These are phyloP conservation scores for Eupithecia pulchellata DNA, from an alignment of 2,888 invertebrate genomes.

Conservation along the genomic window DNA sequence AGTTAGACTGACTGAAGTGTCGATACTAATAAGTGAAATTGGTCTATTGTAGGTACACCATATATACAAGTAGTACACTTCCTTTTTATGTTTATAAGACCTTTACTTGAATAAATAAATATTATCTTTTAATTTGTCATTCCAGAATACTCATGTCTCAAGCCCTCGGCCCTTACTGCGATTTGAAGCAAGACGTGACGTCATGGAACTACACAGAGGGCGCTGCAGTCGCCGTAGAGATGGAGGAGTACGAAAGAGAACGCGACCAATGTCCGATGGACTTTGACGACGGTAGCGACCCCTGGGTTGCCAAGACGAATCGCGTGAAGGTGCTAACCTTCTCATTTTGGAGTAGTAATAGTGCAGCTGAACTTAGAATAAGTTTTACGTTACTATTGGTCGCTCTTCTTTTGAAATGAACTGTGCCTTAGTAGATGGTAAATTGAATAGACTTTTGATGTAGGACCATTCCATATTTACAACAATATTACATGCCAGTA, in stretches of 20 bases:
- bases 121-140: too few species aligned
- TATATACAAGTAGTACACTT: too few species aligned
- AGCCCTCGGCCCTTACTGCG: conserved; percentile 96
- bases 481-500: background rate
- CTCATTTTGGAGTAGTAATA: conserved; percentile 71
- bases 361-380: conserved; percentile 51
- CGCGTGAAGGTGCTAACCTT: conserved; percentile 88
- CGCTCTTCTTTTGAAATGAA: conserved; percentile 50
- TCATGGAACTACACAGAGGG: conserved; percentile 96
- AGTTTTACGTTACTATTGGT: conserved; percentile 53
- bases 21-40: too few species aligned
- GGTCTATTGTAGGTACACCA: too few species aligned
- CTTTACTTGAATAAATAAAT: too few species aligned
- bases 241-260: conserved; percentile 96
- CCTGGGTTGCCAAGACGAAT: conserved; percentile 91
- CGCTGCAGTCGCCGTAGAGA: conserved; percentile 95
- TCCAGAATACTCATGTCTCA: conserved; percentile 87
- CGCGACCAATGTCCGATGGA: conserved; percentile 99
- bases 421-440: conserved; percentile 36
- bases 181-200: conserved; percentile 94
- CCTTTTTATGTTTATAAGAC: too few species aligned
- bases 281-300: conserved; percentile 97
- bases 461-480: background rate
- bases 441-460: background rate
- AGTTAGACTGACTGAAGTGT: too few species aligned